Evolutionary conservation across 1,140 invertebrate species (phyloP).

Genomic region (Drosophila nigromelanica): DNA sequence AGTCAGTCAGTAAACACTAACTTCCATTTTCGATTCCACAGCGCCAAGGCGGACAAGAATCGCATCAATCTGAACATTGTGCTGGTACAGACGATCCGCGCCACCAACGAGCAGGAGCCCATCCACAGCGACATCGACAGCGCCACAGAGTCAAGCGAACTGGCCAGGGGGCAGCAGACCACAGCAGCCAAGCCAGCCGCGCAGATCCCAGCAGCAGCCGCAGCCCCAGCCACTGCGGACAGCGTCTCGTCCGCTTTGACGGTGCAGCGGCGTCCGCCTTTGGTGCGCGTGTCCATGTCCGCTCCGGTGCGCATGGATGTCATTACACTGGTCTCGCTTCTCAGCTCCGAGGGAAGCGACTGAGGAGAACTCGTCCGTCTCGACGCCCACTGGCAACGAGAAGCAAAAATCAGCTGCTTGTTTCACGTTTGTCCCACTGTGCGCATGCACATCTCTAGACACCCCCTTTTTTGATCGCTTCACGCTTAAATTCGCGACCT

Average conservation of each 20-base stretch:
- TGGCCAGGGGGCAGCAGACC: neutral
- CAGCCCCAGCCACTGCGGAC: too few relatives aligned
- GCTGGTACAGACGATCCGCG: conserved; percentile 70
- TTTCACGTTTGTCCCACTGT: too few relatives aligned
- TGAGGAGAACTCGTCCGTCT: conserved; percentile 67
- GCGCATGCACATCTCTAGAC: too few relatives aligned
- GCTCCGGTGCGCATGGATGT: conserved; percentile 82
- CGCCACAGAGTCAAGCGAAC: conserved; percentile 41
- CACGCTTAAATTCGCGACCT: too few relatives aligned
- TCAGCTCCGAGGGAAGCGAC: conserved; percentile 83
- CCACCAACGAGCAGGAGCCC: conserved; percentile 69
- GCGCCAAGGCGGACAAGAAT: conserved; percentile 73
- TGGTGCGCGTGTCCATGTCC: conserved; percentile 83
- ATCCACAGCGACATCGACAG: conserved; percentile 54
- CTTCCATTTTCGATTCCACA: conserved; percentile 28
- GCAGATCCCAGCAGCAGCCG: too few relatives aligned
- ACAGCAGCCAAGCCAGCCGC: neutral
- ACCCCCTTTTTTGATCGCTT: too few relatives aligned
- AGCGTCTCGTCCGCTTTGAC: conserved; percentile 62
- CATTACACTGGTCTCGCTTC: conserved; percentile 77
- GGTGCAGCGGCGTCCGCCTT: conserved; percentile 73
- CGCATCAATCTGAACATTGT: conserved; percentile 81
- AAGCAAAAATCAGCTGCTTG: conserved; percentile 12
- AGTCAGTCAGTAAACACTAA: too few relatives aligned
- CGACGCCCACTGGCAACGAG: conserved; percentile 30